These are phyloP conservation scores for Coptodon rendalli DNA, from an alignment of 2,113 vertebrate species.

Conservation along the genomic window DNA sequence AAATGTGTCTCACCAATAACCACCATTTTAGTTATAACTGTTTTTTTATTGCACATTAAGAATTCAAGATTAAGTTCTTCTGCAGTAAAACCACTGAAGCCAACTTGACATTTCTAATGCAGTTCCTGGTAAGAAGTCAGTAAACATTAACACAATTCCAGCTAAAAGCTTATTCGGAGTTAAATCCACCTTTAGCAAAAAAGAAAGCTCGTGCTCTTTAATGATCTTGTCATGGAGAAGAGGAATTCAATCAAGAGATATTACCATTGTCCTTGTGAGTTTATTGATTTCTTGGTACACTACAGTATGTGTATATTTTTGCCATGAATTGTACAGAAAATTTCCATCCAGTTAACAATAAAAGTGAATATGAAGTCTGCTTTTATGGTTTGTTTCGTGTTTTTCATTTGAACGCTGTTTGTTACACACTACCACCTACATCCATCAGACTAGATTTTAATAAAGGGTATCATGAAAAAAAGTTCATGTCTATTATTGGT, in stretches of 20 bases:
- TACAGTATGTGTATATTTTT: not conserved
- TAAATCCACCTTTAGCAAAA: not conserved
- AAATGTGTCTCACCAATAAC: not conserved
- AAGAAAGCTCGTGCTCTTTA: fast-evolving
- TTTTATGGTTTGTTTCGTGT: not conserved
- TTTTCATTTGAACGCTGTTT: not conserved
- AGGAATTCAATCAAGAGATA: not conserved
- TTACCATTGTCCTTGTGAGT: not conserved
- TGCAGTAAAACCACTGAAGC: not conserved
- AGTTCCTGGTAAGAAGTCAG: not conserved
- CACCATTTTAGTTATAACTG: not conserved
- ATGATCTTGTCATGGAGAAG: not conserved
- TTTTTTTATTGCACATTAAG: not conserved
- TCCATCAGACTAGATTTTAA: not conserved
- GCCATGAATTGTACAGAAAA: fast-evolving
- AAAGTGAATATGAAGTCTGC: not conserved
- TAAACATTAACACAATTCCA: not conserved
- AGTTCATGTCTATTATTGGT: not conserved
- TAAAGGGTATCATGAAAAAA: not conserved
- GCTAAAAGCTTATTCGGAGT: not conserved
- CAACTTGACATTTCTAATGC: not conserved
- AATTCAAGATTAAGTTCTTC: not conserved
- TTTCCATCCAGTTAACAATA: not conserved
- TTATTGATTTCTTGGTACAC: not conserved
- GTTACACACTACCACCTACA: not conserved